Percentiles rank a stretch among this genome's conserved stretches.
These are phyloP conservation scores for Corvus hawaiiensis DNA, from an alignment of 2,113 vertebrate species.

Conservation along the genomic window DNA sequence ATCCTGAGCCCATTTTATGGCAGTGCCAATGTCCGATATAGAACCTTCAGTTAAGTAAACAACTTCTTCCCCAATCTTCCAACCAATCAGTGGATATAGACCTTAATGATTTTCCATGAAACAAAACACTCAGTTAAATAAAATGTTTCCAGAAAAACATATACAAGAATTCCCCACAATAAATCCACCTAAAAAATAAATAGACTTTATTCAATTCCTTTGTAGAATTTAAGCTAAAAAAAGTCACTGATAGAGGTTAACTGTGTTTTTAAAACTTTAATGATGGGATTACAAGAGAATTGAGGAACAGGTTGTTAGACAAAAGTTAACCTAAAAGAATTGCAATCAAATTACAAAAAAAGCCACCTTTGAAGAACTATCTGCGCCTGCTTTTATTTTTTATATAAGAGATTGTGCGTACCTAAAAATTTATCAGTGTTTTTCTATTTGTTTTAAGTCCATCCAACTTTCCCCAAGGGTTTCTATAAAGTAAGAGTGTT, in stretches of 20 bases:
- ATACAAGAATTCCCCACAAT: background rate
- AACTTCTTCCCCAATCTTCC: conserved; percentile 92
- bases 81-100: conserved; percentile 93
- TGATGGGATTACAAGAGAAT: background rate
- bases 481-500: background rate
- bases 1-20: conserved; percentile 89
- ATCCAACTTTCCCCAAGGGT: background rate
- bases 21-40: conserved; percentile 84
- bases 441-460: background rate
- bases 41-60: conserved; percentile 90
- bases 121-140: background rate
- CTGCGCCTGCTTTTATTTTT: background rate
- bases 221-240: background rate
- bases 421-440: background rate
- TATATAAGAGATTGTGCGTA: background rate
- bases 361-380: background rate
- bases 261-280: background rate
- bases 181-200: background rate
- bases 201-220: background rate
- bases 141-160: background rate
- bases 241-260: background rate
- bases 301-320: background rate
- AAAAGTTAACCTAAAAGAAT: background rate
- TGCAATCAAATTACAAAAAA: background rate
- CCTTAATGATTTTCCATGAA: conserved; percentile 68